Conservation (phyloP, 2,888 invertebrate species). For the Calliscelio sp. region DNA sequence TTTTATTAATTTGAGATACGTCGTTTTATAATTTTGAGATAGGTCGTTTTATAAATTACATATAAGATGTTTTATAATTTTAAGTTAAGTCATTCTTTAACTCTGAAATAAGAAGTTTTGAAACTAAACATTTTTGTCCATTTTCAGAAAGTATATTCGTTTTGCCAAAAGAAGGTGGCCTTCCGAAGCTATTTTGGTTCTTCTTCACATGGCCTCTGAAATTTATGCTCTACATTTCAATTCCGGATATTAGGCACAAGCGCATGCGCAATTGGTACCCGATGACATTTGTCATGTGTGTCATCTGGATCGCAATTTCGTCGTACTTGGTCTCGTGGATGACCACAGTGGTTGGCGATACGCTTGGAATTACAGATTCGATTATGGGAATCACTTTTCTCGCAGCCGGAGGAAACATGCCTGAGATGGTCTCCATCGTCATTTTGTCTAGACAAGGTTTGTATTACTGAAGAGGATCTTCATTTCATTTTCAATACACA, state of each 20-base stretch:
- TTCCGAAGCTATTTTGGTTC: constrained; percentile 88
- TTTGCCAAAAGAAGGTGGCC: constrained; percentile 74
- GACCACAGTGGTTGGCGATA: constrained; percentile 93
- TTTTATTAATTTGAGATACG: too few relatives aligned
- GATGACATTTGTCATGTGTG: constrained; percentile 93
- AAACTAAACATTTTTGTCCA: too few relatives aligned
- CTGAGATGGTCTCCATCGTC: constrained; percentile 93
- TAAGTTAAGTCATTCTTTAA: too few relatives aligned
- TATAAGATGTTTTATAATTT: too few relatives aligned
- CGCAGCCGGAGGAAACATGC: constrained; percentile 96
- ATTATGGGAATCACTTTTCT: constrained; percentile 97
- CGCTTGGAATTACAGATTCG: constrained; percentile 93
- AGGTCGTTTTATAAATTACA: too few relatives aligned
- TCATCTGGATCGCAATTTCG: constrained; percentile 93
- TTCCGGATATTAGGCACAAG: constrained; percentile 89
- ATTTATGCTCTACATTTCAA: constrained; percentile 88
- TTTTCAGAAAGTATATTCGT: constrained; percentile 80
- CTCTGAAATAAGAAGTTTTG: too few relatives aligned
- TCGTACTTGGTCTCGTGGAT: constrained; percentile 97
- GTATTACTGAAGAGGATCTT: too few relatives aligned
- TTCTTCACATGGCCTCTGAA: constrained; percentile 91
- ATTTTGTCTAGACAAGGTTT: constrained; percentile 95
- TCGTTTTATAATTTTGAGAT: too few relatives aligned
- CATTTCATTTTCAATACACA: too few relatives aligned
- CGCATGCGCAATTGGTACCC: constrained; percentile 89